Base-by-base conservation (phyloP, 2,797 vertebrate species). In the Rhinogobio ventralis region DNA sequence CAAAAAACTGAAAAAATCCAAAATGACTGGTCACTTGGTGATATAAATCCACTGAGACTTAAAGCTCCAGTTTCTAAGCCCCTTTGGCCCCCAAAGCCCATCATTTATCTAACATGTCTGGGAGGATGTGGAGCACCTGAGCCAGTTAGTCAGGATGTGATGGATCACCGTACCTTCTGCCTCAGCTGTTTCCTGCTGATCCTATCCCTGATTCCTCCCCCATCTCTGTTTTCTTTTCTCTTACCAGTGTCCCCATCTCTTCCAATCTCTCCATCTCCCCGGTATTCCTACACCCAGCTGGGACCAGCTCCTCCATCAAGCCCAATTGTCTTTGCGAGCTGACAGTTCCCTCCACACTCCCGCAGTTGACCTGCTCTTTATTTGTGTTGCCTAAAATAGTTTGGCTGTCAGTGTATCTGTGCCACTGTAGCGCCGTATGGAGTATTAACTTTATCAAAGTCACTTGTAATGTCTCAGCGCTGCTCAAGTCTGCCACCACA, bases 181-280 rank as follows among this genome's bases (percentile, higher is more conserved):
- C 85, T 89, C 89, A 90, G 89, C 89, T 89, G 88, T 88, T 91
- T 91, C 89, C 84, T 81, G 66, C 86, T 86, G 89, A 87, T 79
- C 66, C 39, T 45, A 2, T 77, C 42, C 39, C 85, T 72, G 64
- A 80, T 71, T 69, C 79, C 33, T 45, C 49, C 67, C 49, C 62
- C 49, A 7, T 42, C 82, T 62, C 39, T 42, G 49, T 79, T 60
- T 42, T 45, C 62, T 77, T 78, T 69, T 49, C 36, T 42, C n/a
- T 79, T 75, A 49, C 71, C 78, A 71, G 51, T 71, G 53, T 64
- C 42, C 14, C 72, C 17, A 36, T 78, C 73, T 78, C 51, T 79
- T 49, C 62, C 68, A 51, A 77, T 67, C 84, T 79, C 66, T 68
- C 55, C 19, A 28, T 78, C 78, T 82, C 33, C 23, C 72, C 0